Base-by-base conservation (phyloP, 2,888 invertebrate species). In the Eledone cirrhosa region DNA sequence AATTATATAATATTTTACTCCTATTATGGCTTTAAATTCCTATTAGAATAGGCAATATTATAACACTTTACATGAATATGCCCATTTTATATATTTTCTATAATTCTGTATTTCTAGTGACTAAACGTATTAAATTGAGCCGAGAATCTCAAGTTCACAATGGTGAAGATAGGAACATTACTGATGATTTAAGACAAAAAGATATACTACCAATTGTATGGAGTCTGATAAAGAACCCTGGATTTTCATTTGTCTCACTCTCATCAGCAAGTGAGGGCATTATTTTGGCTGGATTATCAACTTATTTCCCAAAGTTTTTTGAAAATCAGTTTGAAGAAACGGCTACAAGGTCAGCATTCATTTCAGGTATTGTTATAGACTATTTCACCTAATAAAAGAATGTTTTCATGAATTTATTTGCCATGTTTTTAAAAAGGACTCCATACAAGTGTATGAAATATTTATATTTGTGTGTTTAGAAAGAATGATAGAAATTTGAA, bases 281-380 rank as follows among this genome's bases (percentile, higher is more conserved):
- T 59, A 80, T 85, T 13, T 81, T 87, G n/a, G 84, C 87, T 0
- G 94, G 94, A 0, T 94, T 94, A 84, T 93, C 94, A 87, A 94
- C 94, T 16, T 95, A 94, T 88, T 91, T 94, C 84, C 93, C 94
- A 14, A 95, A 94, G 87, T 94, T 94, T 88, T 92, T 95, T 87
- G 95, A 95, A 90, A 94, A 94, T 14, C 94, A 94, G 88, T 95
- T 94, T 87, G 92, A 93, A 82, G 93, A 93, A 80, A 93, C 93
- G 0, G 47, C 76, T 29, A 47, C 48, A 29, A 47, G 76, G 76
- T n/a, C 76, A 14, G 41, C 76, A 27, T 24, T 76, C 24, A n/a
- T 76, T 11, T 22, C 48, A 8, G 76, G 76, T 76, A 48, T 41
- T 41, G 2, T 8, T 33, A n/a, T n/a, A n/a, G n/a, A n/a, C n/a